Conservation (phyloP, 37 sponge, comb jelly and placozoan species). For the Chondrilla cf. caribensis region DNA sequence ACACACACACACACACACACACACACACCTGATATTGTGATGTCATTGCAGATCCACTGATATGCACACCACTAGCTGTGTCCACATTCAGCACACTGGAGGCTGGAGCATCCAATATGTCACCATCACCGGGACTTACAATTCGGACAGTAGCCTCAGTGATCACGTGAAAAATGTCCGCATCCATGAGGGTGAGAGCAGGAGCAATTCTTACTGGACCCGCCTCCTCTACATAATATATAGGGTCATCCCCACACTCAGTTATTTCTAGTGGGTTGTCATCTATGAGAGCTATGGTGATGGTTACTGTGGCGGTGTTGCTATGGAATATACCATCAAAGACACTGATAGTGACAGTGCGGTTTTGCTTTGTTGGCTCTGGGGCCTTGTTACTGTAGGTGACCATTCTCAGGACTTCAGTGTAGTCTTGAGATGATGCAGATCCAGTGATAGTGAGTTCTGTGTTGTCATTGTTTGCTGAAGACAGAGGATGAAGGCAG, state of each 20-base stretch:
- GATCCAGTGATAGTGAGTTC: not conserved
- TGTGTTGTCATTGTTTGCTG: no score
- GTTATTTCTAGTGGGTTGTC: conserved; percentile 34
- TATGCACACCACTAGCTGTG: no score
- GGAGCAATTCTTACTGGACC: conserved; percentile 22
- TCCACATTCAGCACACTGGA: no score
- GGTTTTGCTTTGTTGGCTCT: conserved; percentile 28
- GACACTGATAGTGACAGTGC: conserved; percentile 31
- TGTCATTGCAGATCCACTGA: no score
- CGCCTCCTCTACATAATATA: conserved; percentile 27
- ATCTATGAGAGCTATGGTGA: conserved; percentile 31
- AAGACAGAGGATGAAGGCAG: no score
- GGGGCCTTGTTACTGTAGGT: conserved; percentile 38
- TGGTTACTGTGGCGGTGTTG: conserved; percentile 15
- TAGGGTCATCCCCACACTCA: conserved; percentile 25
- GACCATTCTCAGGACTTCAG: conserved; percentile 17
- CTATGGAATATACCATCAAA: conserved; percentile 51
- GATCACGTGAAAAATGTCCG: conserved; percentile 42
- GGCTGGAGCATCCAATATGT: no score
- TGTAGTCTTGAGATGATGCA: conserved; percentile 32
- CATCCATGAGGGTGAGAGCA: conserved; percentile 22
- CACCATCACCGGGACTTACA: no score
- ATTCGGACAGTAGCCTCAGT: conserved; percentile 13
- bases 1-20: no score
- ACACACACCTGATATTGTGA: no score